Conservation (phyloP, 2,113 vertebrate species). For the Aptenodytes patagonicus region DNA sequence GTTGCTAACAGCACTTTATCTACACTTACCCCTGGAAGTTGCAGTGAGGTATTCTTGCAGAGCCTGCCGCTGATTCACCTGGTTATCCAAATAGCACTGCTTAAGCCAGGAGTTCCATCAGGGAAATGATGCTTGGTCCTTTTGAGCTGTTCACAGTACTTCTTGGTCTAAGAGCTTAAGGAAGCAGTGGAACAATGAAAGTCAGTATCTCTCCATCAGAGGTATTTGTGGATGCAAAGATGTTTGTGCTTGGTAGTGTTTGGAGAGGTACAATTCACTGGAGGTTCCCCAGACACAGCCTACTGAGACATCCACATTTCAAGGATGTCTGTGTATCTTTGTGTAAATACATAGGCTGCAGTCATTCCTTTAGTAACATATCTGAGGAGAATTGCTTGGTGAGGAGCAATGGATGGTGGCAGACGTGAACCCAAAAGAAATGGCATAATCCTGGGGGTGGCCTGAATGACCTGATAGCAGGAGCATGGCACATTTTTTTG, state of each 20-base stretch:
- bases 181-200: not conserved
- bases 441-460: not conserved
- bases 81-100: not conserved
- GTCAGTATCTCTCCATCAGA: not conserved
- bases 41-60: not conserved
- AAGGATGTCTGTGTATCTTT: not conserved
- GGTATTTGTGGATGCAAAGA: not conserved
- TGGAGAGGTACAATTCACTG: not conserved
- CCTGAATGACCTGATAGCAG: not conserved
- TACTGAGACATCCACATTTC: not conserved
- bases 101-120: not conserved
- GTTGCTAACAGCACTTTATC: not conserved
- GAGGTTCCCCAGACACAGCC: not conserved
- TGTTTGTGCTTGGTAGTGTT: not conserved
- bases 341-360: not conserved
- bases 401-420: not conserved
- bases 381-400: not conserved
- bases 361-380: not conserved
- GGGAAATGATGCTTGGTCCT: not conserved
- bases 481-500: accelerated
- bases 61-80: not conserved
- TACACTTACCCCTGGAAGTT: not conserved
- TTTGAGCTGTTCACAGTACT: not conserved
- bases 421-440: not conserved
- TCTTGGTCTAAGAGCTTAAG: not conserved